These are phyloP conservation scores for Aspidapion aeneum DNA, from an alignment of 2,888 invertebrate genomes.

Conservation along the genomic window DNA sequence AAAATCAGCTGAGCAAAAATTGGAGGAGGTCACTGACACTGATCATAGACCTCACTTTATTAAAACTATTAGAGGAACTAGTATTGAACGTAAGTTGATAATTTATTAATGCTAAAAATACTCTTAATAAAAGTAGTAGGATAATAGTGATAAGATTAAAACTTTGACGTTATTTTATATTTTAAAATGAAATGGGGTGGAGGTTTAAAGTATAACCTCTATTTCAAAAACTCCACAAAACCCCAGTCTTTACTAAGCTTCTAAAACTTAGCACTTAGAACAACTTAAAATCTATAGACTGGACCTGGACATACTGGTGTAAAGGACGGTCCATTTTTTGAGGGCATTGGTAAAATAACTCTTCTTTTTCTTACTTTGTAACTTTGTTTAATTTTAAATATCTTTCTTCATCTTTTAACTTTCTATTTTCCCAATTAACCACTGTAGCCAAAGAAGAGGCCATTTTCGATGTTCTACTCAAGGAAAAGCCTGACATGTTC, in stretches of 20 bases:
- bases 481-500: slow-evolving; percentile 61
- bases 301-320: no score
- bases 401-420: background rate
- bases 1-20: slow-evolving; percentile 36
- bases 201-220: no score
- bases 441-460: slow-evolving; percentile 76
- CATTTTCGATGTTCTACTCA: slow-evolving; percentile 73
- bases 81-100: slow-evolving; percentile 78
- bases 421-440: slow-evolving; percentile 7
- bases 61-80: slow-evolving; percentile 72
- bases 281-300: no score
- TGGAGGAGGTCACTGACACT: slow-evolving; percentile 33
- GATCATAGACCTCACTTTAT: slow-evolving; percentile 68
- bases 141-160: no score
- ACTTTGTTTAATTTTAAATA: background rate
- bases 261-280: no score
- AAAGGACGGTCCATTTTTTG: no score
- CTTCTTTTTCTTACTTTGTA: slow-evolving; percentile 1
- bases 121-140: no score
- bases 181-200: no score
- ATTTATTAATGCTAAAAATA: no score
- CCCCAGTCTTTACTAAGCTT: no score
- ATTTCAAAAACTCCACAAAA: no score
- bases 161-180: no score
- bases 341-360: background rate